A percentile compares a stretch with the other conserved stretches of the same genome.
Evolutionary conservation across 2,888 invertebrate species (phyloP).

Genomic region (Trissoscelio sp.): DNA sequence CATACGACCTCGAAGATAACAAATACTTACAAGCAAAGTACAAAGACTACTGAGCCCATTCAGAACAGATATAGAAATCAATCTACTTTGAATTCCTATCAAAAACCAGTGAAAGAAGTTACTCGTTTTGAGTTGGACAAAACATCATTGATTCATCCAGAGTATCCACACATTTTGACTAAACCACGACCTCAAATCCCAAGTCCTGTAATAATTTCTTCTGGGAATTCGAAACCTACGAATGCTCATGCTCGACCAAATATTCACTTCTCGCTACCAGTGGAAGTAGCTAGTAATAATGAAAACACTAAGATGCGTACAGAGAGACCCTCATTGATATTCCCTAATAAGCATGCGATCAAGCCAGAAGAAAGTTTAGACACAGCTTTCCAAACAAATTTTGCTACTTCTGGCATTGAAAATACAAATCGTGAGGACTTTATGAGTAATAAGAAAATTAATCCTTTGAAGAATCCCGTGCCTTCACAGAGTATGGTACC

Average conservation of each 20-base stretch:
- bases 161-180: slow-evolving; percentile 79
- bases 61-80: slow-evolving; percentile 64
- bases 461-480: slow-evolving; percentile 69
- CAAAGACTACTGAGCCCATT: slow-evolving; percentile 15
- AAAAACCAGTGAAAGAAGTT: slow-evolving; percentile 36
- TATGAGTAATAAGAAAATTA: slow-evolving; percentile 35
- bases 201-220: slow-evolving; percentile 76
- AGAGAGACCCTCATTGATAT: slow-evolving; percentile 73
- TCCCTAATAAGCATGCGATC: slow-evolving; percentile 69
- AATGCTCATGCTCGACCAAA: slow-evolving; percentile 72
- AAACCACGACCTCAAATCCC: slow-evolving; percentile 79
- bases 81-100: slow-evolving; percentile 30
- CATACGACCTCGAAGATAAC: slow-evolving; percentile 10
- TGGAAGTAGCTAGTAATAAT: slow-evolving; percentile 76
- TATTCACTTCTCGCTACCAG: slow-evolving; percentile 78
- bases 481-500: slow-evolving; percentile 79
- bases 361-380: slow-evolving; percentile 74
- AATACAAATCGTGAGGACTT: slow-evolving; percentile 62
- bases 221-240: slow-evolving; percentile 67
- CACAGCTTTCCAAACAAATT: slow-evolving; percentile 78
- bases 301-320: slow-evolving; percentile 77
- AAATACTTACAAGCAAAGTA: slow-evolving; percentile 23
- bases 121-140: slow-evolving; percentile 55
- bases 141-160: slow-evolving; percentile 75
- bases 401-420: slow-evolving; percentile 73